phyloP scores from a whole-genome alignment of 2,888 invertebrate genomes.

The Tanaodytes sp. region DNA sequence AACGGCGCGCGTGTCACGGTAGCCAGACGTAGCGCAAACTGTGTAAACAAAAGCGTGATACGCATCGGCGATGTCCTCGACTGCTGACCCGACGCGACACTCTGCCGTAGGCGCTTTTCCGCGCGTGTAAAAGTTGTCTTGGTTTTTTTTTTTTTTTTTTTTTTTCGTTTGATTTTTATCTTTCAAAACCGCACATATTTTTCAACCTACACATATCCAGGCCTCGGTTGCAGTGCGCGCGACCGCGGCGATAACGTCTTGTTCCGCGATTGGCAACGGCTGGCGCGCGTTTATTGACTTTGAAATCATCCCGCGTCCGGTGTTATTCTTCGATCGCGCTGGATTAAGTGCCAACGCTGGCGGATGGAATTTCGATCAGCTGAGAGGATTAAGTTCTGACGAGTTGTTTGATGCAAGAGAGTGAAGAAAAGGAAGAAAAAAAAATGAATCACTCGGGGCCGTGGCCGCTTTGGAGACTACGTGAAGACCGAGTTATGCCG shows the following conservation, averaged over 20 bases:
- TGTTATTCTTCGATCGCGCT: not conserved
- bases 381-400: not conserved
- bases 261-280: no score
- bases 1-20: slow-evolving; percentile 23
- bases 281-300: not conserved
- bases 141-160: no score
- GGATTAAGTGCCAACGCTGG: no score
- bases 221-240: not conserved
- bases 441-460: slow-evolving; percentile 65
- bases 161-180: no score
- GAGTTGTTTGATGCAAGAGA: no score
- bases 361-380: no score
- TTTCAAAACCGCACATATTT: no score
- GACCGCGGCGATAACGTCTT: not conserved
- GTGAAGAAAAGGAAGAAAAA: no score
- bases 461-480: slow-evolving; percentile 66
- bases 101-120: slow-evolving; percentile 15
- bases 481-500: slow-evolving; percentile 67
- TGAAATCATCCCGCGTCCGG: not conserved
- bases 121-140: slow-evolving; percentile 20
- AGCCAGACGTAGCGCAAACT: slow-evolving; percentile 41
- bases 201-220: no score
- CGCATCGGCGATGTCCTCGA: slow-evolving; percentile 49
- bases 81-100: slow-evolving; percentile 45
- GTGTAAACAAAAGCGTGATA: slow-evolving; percentile 54